Conservation (phyloP, 37 sponge, comb jelly and placozoan species). For the Tethya wilhelma region DNA sequence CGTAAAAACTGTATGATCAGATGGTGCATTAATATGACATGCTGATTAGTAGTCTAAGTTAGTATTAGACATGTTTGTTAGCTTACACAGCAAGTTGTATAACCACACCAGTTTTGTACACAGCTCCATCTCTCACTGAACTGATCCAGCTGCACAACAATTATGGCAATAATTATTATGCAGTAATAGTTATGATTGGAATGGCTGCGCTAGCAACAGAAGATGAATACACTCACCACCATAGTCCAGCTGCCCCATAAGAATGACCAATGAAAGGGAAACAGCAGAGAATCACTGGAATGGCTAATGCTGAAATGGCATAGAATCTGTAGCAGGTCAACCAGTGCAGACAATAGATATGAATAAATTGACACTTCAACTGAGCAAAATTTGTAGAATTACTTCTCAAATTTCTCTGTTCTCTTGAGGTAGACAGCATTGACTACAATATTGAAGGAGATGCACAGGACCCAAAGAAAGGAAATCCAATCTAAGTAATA, state of each 20-base stretch:
- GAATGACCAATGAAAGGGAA: conserved; percentile 61
- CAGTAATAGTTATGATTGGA: neutral
- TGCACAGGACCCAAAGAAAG: conserved; percentile 72
- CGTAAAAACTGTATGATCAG: conserved; percentile 12
- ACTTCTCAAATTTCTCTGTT: conserved; percentile 72
- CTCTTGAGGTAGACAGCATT: conserved; percentile 39
- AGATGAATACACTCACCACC: conserved; percentile 67
- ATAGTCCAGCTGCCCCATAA: conserved; percentile 83
- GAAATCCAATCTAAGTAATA: conserved; percentile 86
- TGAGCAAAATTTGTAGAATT: neutral
- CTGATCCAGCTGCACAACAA: conserved; percentile 17
- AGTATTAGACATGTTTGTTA: neutral
- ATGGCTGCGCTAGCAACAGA: neutral
- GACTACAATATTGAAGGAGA: conserved; percentile 70
- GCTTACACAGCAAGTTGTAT: conserved; percentile 28
- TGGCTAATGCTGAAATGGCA: conserved; percentile 35
- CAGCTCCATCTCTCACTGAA: neutral
- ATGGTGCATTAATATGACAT: neutral
- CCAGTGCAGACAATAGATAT: neutral
- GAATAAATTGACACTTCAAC: neutral
- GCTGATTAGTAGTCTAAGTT: neutral
- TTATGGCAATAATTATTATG: neutral
- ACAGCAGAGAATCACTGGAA: conserved; percentile 53
- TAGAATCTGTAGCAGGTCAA: conserved; percentile 49
- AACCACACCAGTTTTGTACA: neutral